These are phyloP conservation scores for Phylloscopus trochiloides DNA, from an alignment of 2,113 vertebrate species.

Conservation along the genomic window DNA sequence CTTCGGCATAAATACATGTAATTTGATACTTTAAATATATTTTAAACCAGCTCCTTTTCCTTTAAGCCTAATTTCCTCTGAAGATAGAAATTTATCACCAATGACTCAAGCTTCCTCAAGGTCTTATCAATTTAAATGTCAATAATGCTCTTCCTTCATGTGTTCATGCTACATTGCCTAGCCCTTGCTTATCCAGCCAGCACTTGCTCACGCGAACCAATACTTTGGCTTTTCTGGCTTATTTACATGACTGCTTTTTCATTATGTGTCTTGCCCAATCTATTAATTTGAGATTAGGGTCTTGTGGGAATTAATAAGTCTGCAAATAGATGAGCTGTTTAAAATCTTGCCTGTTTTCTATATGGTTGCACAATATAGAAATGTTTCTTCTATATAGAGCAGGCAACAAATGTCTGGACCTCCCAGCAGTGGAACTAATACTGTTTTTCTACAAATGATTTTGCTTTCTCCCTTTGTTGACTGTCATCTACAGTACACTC, in stretches of 20 bases:
- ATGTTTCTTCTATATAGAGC: background rate
- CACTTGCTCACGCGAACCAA: background rate
- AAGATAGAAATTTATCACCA: slow-evolving; percentile 1
- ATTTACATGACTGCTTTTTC: background rate
- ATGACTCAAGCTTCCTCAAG: slow-evolving; percentile 7
- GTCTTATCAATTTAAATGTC: slow-evolving; percentile 28
- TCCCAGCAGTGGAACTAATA: background rate
- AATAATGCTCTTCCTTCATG: background rate
- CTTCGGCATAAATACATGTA: background rate
- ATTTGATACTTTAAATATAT: slow-evolving; percentile 25
- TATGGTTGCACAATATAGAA: background rate
- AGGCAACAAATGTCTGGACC: background rate
- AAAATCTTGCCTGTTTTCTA: background rate
- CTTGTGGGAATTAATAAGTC: background rate
- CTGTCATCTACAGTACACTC: background rate
- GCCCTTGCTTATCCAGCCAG: background rate
- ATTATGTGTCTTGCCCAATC: background rate
- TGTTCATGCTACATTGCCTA: background rate
- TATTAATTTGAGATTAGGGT: background rate
- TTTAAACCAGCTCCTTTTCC: background rate
- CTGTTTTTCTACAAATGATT: background rate
- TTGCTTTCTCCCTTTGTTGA: background rate
- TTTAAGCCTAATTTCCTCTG: slow-evolving; percentile 24
- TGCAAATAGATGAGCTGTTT: background rate
- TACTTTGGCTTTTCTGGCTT: background rate